Percentiles rank a stretch among this genome's conserved stretches.
Conservation (phyloP, 2,888 invertebrate genomes). For the Brenthis hecate region DNA sequence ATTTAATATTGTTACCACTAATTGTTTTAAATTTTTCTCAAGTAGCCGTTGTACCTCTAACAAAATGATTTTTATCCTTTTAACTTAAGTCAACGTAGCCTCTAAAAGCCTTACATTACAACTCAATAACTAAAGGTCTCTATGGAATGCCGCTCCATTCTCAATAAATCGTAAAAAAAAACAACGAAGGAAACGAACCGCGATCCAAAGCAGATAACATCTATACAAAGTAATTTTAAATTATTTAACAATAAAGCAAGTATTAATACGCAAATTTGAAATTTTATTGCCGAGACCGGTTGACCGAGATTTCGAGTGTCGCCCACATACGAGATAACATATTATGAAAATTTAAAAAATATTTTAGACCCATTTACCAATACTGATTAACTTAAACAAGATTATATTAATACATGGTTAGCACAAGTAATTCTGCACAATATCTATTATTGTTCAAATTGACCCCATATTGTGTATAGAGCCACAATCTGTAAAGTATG, state of each 20-base stretch:
- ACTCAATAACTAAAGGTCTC: slow-evolving; percentile 56
- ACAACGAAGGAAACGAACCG: slow-evolving; percentile 54
- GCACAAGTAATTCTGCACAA: too few species aligned
- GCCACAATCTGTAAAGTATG: too few species aligned
- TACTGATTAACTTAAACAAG: neutral
- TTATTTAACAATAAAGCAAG: slow-evolving; percentile 59
- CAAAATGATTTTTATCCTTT: neutral
- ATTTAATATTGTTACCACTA: too few species aligned
- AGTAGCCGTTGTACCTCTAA: neutral
- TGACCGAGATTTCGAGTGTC: slow-evolving; percentile 20
- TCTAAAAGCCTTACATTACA: slow-evolving; percentile 41
- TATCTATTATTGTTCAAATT: too few species aligned
- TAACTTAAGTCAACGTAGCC: neutral
- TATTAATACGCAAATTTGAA: slow-evolving; percentile 25
- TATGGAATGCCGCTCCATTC: slow-evolving; percentile 55
- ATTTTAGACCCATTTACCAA: neutral
- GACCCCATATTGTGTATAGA: too few species aligned
- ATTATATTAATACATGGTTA: neutral
- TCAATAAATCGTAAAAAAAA: slow-evolving; percentile 42
- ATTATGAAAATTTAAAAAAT: neutral
- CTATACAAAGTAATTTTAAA: slow-evolving; percentile 54
- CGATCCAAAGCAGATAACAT: slow-evolving; percentile 56
- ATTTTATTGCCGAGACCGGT: slow-evolving; percentile 20
- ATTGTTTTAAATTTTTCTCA: too few species aligned
- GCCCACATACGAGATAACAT: slow-evolving; percentile 10